Percentiles rank a stretch among this genome's conserved stretches.
Evolutionary conservation across 2,888 invertebrate species (phyloP).

Genomic region (Athrips mouffetella): DNA sequence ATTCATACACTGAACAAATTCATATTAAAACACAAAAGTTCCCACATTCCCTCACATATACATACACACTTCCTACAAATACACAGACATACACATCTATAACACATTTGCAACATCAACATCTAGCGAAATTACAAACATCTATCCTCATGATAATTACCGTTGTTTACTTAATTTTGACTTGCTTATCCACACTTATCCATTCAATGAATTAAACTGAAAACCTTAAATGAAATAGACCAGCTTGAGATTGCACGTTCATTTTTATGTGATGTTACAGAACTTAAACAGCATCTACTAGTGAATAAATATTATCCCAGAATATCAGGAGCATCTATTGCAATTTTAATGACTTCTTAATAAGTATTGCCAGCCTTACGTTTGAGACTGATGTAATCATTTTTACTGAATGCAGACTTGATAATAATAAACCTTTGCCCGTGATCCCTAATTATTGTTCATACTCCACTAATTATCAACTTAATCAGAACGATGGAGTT

Average conservation of each 20-base stretch:
- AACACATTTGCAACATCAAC: no score
- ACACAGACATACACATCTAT: no score
- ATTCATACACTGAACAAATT: no score
- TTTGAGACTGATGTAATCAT: neutral
- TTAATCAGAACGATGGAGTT: neutral
- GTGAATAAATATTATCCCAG: slow-evolving; percentile 14
- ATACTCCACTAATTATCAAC: neutral
- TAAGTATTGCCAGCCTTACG: neutral
- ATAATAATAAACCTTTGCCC: neutral
- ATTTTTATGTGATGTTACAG: neutral
- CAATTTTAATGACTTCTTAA: neutral
- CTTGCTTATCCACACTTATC: no score
- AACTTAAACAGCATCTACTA: neutral
- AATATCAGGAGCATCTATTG: slow-evolving; percentile 24
- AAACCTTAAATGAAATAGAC: neutral
- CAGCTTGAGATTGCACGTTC: neutral
- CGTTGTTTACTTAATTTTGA: no score
- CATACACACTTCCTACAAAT: no score
- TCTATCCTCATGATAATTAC: no score
- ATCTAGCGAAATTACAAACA: no score
- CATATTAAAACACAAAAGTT: no score
- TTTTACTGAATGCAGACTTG: neutral
- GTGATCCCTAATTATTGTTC: neutral
- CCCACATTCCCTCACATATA: no score
- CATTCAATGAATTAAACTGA: neutral